Conservation (phyloP, 1,140 invertebrate genomes). For the Scaptomyza graminum region DNA sequence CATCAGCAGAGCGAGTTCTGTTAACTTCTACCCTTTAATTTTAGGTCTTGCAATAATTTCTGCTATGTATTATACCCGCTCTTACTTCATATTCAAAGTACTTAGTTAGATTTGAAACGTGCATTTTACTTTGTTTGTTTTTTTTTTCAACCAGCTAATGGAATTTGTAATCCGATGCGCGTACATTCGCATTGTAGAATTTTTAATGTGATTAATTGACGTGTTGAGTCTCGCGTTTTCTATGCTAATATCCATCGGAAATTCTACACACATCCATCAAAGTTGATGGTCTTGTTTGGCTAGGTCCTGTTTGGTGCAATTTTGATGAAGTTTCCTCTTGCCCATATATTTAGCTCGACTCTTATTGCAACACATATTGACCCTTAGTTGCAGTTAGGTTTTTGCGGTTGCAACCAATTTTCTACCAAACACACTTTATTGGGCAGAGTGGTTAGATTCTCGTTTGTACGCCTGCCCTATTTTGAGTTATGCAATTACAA, state of each 20-base stretch:
- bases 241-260: constrained; percentile 56
- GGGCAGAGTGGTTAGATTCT: constrained; percentile 1
- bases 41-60: too few relatives aligned
- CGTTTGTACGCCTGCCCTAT: constrained; percentile 1
- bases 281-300: neutral
- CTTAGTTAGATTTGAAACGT: neutral
- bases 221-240: neutral
- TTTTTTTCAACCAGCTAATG: constrained; percentile 37
- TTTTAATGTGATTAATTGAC: constrained; percentile 61
- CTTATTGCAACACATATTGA: neutral
- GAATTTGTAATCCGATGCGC: constrained; percentile 50
- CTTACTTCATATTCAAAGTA: neutral
- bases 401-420: constrained; percentile 30
- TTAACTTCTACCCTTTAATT: too few relatives aligned
- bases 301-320: neutral
- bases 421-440: neutral
- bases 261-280: constrained; percentile 50
- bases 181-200: constrained; percentile 31
- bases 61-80: neutral
- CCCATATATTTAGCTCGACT: neutral
- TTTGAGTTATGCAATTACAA: neutral
- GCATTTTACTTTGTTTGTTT: constrained; percentile 16
- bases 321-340: neutral
- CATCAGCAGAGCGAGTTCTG: too few relatives aligned
- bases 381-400: neutral